Percentiles rank a stretch among this genome's conserved stretches.
These are phyloP conservation scores for Polyommatus iphigenia DNA, from an alignment of 2,888 invertebrate species.

Conservation along the genomic window DNA sequence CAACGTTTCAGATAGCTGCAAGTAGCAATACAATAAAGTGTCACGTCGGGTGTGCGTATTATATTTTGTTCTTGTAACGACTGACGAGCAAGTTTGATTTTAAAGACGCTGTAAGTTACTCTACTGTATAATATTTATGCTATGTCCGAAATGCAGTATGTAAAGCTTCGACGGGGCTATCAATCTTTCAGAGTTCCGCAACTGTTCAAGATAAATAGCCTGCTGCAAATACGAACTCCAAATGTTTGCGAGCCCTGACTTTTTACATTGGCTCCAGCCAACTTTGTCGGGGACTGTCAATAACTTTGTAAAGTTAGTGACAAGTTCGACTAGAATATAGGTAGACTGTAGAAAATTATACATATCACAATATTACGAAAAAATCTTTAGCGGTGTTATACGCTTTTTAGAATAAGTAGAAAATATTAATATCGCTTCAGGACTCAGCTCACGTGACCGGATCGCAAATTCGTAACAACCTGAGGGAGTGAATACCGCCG, in stretches of 20 bases:
- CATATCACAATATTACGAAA: too few relatives aligned
- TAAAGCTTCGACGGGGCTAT: slow-evolving; percentile 56
- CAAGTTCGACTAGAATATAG: not conserved
- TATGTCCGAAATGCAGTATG: slow-evolving; percentile 46
- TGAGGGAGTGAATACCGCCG: too few relatives aligned
- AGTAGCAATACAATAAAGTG: too few relatives aligned
- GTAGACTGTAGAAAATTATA: too few relatives aligned
- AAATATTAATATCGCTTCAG: too few relatives aligned
- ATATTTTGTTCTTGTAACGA: too few relatives aligned
- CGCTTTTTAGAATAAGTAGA: too few relatives aligned
- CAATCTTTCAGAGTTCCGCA: slow-evolving; percentile 51
- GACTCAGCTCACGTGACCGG: too few relatives aligned
- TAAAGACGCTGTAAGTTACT: not conserved
- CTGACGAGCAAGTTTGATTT: not conserved
- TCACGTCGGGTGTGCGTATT: too few relatives aligned
- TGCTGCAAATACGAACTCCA: slow-evolving; percentile 34
- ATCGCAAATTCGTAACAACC: too few relatives aligned
- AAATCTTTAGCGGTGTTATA: too few relatives aligned
- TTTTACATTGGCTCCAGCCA: not conserved
- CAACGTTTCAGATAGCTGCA: too few relatives aligned
- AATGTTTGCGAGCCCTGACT: slow-evolving; percentile 35
- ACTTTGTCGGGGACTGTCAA: slow-evolving; percentile 11
- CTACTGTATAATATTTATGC: not conserved
- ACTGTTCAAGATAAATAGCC: slow-evolving; percentile 59
- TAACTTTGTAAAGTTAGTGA: slow-evolving; percentile 7